phyloP scores from a whole-genome alignment of 2,797 vertebrate species.

The Tarsius wallacei region DNA sequence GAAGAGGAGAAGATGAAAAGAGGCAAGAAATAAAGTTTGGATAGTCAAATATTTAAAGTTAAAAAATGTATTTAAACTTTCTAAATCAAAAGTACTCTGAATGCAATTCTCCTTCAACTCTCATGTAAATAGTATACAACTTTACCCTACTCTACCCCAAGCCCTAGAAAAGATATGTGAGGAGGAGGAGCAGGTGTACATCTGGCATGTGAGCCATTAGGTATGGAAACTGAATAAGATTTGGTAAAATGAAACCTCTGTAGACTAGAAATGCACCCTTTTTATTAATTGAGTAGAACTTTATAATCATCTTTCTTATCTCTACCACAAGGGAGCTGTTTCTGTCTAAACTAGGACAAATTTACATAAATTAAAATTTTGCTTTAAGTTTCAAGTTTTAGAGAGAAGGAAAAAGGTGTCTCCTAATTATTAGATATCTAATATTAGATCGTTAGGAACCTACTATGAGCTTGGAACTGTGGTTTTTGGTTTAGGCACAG shows the following conservation, averaged over 20 bases:
- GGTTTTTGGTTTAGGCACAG: not conserved
- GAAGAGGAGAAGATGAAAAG: not conserved
- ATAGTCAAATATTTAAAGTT: not conserved
- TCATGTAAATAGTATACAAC: not conserved
- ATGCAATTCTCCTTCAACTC: not conserved
- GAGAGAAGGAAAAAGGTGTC: conserved; percentile 5
- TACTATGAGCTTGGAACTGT: not conserved
- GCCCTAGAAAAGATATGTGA: not conserved
- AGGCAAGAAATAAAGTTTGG: not conserved
- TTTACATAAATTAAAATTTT: conserved; percentile 72
- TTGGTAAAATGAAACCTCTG: not conserved
- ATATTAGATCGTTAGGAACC: not conserved
- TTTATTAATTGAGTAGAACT: conserved; percentile 61
- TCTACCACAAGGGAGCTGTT: conserved; percentile 58
- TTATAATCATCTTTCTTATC: conserved; percentile 66
- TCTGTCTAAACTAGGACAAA: conserved; percentile 69
- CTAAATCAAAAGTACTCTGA: not conserved
- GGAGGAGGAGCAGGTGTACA: not conserved
- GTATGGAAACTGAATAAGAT: not conserved
- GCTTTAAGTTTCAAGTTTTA: conserved; percentile 56
- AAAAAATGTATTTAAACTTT: not conserved
- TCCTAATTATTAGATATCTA: conserved; percentile 17
- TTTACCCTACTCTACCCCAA: not conserved
- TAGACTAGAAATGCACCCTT: not conserved
- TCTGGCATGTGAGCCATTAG: not conserved